Evolutionary conservation across 2,797 vertebrate species (phyloP), one percentile per base, ranked within the genome.

Genomic region (Manis pentadactyla): DNA sequence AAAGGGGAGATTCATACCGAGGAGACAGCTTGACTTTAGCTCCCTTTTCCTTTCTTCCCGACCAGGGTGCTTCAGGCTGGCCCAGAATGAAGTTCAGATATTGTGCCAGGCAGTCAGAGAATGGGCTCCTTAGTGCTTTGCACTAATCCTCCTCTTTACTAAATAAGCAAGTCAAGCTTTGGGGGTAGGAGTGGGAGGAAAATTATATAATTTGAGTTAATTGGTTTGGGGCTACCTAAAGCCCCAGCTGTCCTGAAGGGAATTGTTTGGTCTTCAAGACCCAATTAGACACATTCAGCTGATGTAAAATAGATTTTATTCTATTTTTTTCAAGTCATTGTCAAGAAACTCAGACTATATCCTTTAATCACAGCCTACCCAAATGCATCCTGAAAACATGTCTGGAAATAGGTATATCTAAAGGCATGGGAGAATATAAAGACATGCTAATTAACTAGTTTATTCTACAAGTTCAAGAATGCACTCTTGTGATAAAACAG

Each of bases 201-300:
- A 98, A 98, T 98, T 98, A 98, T 98, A 98, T 98, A 96, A 98
- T 98, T 98, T 98, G 98, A 98, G 98, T 98, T 99, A 98, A 98
- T 98, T 98, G 98, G 98, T 98, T 98, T 98, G 97, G 98, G 98
- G 97, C 98, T 98, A 97, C 95, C 97, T 97, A 97, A 96, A 98
- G 89, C 84, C 97, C 98, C 98, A 98, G 98, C 98, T 98, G 98
- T 98, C 98, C 97, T 97, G 96, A 97, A 98, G 97, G 95, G 97
- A 98, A 97, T 98, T 98, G 98, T 97, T 98, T 98, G 98, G 97
- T 97, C 98, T 98, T 98, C 97, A 97, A 96, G 97, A 90, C 95
- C 98, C 98, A 98, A 98, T 99, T 99, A 98, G 97, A 98, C 97
- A 98, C 97, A 92, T 92, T 97, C 96, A 95, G 93, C 46, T 96